Evolutionary conservation across 64 coral and sea anemone genomes (phyloP), one percentile per base, ranked within the genome.

Genomic region (Montipora foliosa): DNA sequence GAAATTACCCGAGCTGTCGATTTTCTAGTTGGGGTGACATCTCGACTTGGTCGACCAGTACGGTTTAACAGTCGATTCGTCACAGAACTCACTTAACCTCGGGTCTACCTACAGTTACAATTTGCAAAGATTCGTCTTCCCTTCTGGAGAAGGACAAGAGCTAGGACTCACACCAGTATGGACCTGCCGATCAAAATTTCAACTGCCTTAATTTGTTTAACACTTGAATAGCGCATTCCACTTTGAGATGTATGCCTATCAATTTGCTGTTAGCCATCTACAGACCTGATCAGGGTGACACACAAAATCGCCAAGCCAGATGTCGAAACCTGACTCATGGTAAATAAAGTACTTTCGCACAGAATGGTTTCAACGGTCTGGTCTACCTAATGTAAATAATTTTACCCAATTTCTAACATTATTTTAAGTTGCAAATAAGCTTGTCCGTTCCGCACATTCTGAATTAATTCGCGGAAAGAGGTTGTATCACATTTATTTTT

Each of bases 171-270:
- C 15, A 68, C 66, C 66, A 68, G 66, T 68, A 68, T 68, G 67
- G 67, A 69, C 67, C 67, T 69, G 67, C 67, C 67, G 67, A 69
- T 69, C 67, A 69, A 69, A 69, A 69, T 69, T 69, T 11, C 16
- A 16, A 55, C 52, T 55, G 5, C 52, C 9, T 55, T 1, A 55
- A 69, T 69, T 69, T 69, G 67, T 69, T 69, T 3, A 69, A 69
- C 67, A 69, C 67, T 69, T 69, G 67, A 69, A 69, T 69, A 69
- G n/a, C 67, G 67, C 67, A 69, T 69, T 69, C n/a, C 12, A 69
- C 67, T 69, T 69, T 69, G 67, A 69, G 67, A 69, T 20, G 4
- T 7, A 19, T 69, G 14, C 67, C 4, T 69, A 69, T 69, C 67
- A 69, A 69, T 69, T 69, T 69, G 67, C 67, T 69, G 6, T 69